Conservation (phyloP, 2,888 invertebrate species). For the Cantharis lateralis region DNA sequence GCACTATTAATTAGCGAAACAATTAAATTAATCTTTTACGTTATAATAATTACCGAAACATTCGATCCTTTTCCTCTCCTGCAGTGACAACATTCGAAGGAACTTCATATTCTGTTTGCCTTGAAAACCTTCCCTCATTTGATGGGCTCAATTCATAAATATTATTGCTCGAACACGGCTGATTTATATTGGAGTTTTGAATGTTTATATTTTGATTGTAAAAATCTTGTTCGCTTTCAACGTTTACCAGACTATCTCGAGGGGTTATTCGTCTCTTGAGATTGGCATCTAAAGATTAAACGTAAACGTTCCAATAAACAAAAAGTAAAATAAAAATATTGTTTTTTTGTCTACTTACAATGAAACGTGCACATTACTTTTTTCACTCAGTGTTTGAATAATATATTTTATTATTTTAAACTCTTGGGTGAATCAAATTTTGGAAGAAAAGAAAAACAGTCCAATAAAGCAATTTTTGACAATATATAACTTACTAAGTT, state of each 20-base stretch:
- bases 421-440: background rate
- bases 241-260: conserved; percentile 13
- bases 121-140: conserved; percentile 22
- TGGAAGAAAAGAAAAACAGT: background rate
- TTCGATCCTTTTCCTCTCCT: conserved; percentile 46
- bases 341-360: background rate
- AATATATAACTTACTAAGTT: background rate
- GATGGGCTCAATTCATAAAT: conserved; percentile 29
- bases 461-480: background rate
- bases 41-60: conserved; percentile 47
- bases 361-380: background rate
- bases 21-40: background rate
- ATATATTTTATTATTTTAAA: background rate
- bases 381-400: background rate
- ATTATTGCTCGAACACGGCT: conserved; percentile 20
- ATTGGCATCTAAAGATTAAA: conserved; percentile 18
- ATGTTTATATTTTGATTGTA: conserved; percentile 19
- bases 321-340: background rate
- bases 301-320: background rate
- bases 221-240: conserved; percentile 18
- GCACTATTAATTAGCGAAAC: background rate
- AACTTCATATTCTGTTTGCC: conserved; percentile 16
- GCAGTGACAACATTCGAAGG: conserved; percentile 39
- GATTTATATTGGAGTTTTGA: conserved; percentile 23
- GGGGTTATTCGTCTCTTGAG: conserved; percentile 18